Evolutionary conservation across 2,888 invertebrate genomes (phyloP).

Genomic region (Athalia circularis): DNA sequence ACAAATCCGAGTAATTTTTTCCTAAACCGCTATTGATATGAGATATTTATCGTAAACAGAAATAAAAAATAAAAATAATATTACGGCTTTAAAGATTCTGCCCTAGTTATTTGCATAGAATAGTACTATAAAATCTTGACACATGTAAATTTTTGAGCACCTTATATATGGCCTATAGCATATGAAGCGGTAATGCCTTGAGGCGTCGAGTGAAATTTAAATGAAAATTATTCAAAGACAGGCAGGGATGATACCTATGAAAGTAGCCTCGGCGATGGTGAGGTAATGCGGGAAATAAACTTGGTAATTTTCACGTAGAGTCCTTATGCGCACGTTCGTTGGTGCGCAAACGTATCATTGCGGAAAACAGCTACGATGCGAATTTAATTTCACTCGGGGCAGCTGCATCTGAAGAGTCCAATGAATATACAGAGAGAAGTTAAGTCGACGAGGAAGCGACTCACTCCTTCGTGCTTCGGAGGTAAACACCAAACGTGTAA

Average conservation of each 20-base stretch:
- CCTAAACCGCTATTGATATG: too few species aligned
- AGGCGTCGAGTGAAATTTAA: conserved; percentile 30
- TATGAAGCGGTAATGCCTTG: neutral
- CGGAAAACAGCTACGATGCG: neutral
- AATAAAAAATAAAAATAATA: too few species aligned
- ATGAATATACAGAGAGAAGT: neutral
- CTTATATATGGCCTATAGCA: neutral
- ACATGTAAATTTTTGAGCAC: neutral
- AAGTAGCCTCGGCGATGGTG: conserved; percentile 1
- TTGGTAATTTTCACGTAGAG: conserved; percentile 14
- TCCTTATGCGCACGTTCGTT: neutral
- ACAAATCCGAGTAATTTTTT: too few species aligned
- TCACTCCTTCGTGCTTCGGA: neutral
- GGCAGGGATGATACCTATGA: neutral
- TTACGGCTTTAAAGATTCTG: too few species aligned
- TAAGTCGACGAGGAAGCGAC: neutral
- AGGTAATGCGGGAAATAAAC: conserved; percentile 10
- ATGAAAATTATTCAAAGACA: conserved; percentile 32
- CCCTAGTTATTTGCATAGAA: neutral
- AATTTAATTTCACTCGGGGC: conserved; percentile 2
- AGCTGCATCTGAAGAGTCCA: neutral
- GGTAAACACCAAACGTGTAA: conserved; percentile 21
- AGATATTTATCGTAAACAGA: too few species aligned
- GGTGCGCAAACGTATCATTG: conserved; percentile 6
- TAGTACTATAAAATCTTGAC: neutral